These are phyloP conservation scores for Syngnathus typhle DNA, from an alignment of 2,113 vertebrate genomes.

Conservation along the genomic window DNA sequence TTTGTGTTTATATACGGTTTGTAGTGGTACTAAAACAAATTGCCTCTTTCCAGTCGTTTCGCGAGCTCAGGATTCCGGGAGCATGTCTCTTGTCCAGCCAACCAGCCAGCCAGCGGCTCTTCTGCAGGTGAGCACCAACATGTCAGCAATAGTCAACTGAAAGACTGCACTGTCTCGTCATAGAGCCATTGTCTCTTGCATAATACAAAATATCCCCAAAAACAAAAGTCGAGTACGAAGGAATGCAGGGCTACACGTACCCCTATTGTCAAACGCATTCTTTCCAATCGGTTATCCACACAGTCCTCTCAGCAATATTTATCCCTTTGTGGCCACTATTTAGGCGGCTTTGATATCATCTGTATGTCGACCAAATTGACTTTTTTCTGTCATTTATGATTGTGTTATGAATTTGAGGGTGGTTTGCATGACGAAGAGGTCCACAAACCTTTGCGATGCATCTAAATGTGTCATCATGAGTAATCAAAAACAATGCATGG, in stretches of 20 bases:
- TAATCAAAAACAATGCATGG: constrained; percentile 10
- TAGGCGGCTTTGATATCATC: not conserved
- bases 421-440: not conserved
- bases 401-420: constrained; percentile 1
- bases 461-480: constrained; percentile 14
- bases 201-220: constrained; percentile 18
- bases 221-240: constrained; percentile 3
- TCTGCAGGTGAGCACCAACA: constrained; percentile 3
- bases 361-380: not conserved
- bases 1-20: not conserved
- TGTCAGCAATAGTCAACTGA: constrained; percentile 14
- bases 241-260: constrained; percentile 22
- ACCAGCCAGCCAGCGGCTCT: constrained; percentile 11
- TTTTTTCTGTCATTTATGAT: constrained; percentile 2
- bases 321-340: constrained; percentile 1
- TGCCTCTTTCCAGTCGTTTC: constrained; percentile 13
- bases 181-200: constrained; percentile 7
- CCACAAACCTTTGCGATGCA: constrained; percentile 2
- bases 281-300: constrained; percentile 15
- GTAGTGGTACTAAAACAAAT: not conserved
- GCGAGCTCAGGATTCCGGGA: constrained; percentile 12
- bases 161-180: not conserved
- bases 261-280: constrained; percentile 19
- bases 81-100: constrained; percentile 13
- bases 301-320: constrained; percentile 9